phyloP scores from a whole-genome alignment of 2,113 vertebrate genomes.

The Hoplias malabaricus region DNA sequence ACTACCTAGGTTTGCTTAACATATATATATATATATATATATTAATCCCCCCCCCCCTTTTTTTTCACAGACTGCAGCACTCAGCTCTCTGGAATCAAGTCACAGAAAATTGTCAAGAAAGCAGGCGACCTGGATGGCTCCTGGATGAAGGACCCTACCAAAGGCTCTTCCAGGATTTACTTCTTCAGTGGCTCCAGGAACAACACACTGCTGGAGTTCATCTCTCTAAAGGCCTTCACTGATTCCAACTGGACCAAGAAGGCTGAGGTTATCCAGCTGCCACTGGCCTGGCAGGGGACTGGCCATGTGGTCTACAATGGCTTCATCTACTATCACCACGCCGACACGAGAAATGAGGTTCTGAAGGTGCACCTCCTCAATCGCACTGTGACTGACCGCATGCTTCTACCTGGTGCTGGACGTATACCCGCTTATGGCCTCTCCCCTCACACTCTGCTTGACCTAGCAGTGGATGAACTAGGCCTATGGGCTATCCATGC shows the following conservation, averaged over 20 bases:
- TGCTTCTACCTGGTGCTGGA: slow-evolving; percentile 82
- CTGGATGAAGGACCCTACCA: slow-evolving; percentile 87
- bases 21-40: too few relatives aligned
- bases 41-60: too few relatives aligned
- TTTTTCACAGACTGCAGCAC: slow-evolving; percentile 79
- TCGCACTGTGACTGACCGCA: slow-evolving; percentile 72
- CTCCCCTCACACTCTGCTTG: slow-evolving; percentile 81
- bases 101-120: slow-evolving; percentile 89
- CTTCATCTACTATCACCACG: slow-evolving; percentile 87
- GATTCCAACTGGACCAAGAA: slow-evolving; percentile 65
- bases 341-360: slow-evolving; percentile 84
- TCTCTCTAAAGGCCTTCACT: slow-evolving; percentile 78
- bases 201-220: slow-evolving; percentile 78
- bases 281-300: slow-evolving; percentile 85
- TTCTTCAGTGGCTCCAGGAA: slow-evolving; percentile 82
- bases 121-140: slow-evolving; percentile 75
- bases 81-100: slow-evolving; percentile 80
- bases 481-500: slow-evolving; percentile 91
- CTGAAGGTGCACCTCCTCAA: slow-evolving; percentile 85
- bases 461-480: slow-evolving; percentile 87
- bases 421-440: slow-evolving; percentile 81
- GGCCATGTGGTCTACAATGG: slow-evolving; percentile 82
- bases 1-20: too few relatives aligned
- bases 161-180: slow-evolving; percentile 82
- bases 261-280: slow-evolving; percentile 71